phyloP scores from a whole-genome alignment of 1,140 invertebrate genomes.

The Meloidogyne floridensis region DNA sequence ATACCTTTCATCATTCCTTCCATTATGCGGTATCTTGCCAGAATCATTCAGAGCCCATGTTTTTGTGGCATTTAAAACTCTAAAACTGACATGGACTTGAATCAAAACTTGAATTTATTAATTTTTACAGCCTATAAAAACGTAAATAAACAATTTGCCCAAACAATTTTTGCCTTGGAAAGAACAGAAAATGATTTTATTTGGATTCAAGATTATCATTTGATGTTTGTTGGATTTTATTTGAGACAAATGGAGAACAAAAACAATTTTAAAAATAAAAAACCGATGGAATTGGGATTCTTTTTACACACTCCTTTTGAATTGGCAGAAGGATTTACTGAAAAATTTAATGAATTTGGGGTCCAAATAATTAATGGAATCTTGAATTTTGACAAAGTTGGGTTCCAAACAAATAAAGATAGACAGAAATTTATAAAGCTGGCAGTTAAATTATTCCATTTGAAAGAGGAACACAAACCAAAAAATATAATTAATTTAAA shows the following conservation, averaged over 20 bases:
- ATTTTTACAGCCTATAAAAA: not conserved
- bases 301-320: conserved; percentile 24
- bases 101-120: conserved; percentile 35
- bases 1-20: too few species aligned
- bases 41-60: too few species aligned
- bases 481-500: conserved; percentile 57
- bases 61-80: too few species aligned
- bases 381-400: conserved; percentile 63
- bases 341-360: conserved; percentile 45
- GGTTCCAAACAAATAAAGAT: conserved; percentile 65
- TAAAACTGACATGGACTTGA: too few species aligned
- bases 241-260: conserved; percentile 58
- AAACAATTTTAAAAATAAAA: conserved; percentile 60
- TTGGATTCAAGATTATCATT: conserved; percentile 65
- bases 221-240: conserved; percentile 62
- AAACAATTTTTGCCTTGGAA: conserved; percentile 36
- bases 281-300: not conserved
- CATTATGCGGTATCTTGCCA: too few species aligned
- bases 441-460: too few species aligned
- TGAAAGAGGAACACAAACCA: conserved; percentile 27
- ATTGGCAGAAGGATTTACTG: conserved; percentile 61
- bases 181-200: conserved; percentile 56
- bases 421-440: conserved; percentile 59
- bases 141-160: conserved; percentile 50
- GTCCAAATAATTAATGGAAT: conserved; percentile 58